Base-by-base conservation (phyloP, 1,140 invertebrate species). In the Papilio aristodemus region DNA sequence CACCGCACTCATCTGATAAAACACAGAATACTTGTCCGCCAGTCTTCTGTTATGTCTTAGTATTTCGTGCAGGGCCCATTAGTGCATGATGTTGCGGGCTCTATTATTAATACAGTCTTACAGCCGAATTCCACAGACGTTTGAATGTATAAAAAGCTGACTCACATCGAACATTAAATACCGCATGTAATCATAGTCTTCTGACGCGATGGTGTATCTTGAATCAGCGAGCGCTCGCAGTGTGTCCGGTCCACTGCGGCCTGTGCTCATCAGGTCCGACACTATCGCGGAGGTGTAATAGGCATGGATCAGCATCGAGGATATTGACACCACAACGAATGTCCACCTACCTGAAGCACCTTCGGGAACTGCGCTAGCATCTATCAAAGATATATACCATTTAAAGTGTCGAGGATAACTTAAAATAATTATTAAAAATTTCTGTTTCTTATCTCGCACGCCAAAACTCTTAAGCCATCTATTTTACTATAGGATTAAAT, bases 231-330 rank as follows among this genome's bases (percentile, higher is more conserved):
- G 74, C 0, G 77, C 74, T 25, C 67, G 71, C 11, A 89, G 66
- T 0, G 85, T 78, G n/a, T 86, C 79, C 0, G 81, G 85, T 0
- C 85, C 87, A 39, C 76, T 76, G 22, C 81, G 71, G 0, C 85
- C 87, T 0, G 82, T 74, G 50, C 81, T 86, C 87, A 89, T 86
- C 0, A 89, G 74, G 0, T 80, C 80, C 0, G 87, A 89, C 0
- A 89, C 85, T 0, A 89, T 86, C 0, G 85, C 87, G 0, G 87
- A 89, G 0, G 87, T 86, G 50, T 89, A 89, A 67, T 89, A 87
- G 0, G 84, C 85, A 39, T 89, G 86, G 1, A 89, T 81, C n/a
- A 89, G 71, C 85, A 89, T 89, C 0, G 84, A 77, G 0, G 77
- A 86, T 14, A 84, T 68, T 3, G 85, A 87, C 7, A 89, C 58